Percentiles rank a stretch among this genome's conserved stretches.
These are phyloP conservation scores for Pelobates fuscus DNA, from an alignment of 2,113 vertebrate species.

Conservation along the genomic window DNA sequence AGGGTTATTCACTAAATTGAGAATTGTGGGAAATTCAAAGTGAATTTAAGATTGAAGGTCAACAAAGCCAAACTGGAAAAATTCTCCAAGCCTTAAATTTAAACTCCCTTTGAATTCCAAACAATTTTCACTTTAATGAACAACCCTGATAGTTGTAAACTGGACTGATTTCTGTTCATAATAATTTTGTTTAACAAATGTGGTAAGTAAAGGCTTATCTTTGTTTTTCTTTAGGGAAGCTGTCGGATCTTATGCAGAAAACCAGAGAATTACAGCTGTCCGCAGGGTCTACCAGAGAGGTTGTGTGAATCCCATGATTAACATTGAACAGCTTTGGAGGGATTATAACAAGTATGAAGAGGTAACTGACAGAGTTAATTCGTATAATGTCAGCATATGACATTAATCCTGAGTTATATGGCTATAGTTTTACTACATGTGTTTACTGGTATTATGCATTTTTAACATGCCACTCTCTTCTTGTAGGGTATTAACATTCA, in stretches of 20 bases:
- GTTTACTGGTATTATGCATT: not conserved
- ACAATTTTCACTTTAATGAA: too few species aligned
- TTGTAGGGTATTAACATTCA: slow-evolving; percentile 95
- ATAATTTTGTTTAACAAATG: too few species aligned
- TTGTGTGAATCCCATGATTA: slow-evolving; percentile 99
- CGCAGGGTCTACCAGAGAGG: slow-evolving; percentile 97
- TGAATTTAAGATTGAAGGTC: too few species aligned
- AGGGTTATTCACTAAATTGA: too few species aligned
- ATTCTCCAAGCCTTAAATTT: too few species aligned
- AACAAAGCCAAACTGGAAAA: too few species aligned
- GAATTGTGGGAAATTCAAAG: too few species aligned
- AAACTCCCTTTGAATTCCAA: too few species aligned
- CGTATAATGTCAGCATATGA: not conserved
- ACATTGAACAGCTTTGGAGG: slow-evolving; percentile 98
- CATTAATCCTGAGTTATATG: not conserved
- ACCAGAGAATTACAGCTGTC: slow-evolving; percentile 97
- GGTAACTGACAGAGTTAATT: slow-evolving; percentile 66
- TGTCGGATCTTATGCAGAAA: slow-evolving; percentile 97
- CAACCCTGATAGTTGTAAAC: too few species aligned
- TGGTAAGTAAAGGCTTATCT: not conserved
- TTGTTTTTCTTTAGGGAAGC: slow-evolving; percentile 79
- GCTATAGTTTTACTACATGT: too few species aligned
- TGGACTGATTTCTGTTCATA: too few species aligned
- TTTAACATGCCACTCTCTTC: slow-evolving; percentile 32
- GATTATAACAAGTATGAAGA: slow-evolving; percentile 99